Evolutionary conservation across 2,113 vertebrate genomes (phyloP), one percentile per base, ranked within the genome.

Genomic region (Rhizomys pruinosus): DNA sequence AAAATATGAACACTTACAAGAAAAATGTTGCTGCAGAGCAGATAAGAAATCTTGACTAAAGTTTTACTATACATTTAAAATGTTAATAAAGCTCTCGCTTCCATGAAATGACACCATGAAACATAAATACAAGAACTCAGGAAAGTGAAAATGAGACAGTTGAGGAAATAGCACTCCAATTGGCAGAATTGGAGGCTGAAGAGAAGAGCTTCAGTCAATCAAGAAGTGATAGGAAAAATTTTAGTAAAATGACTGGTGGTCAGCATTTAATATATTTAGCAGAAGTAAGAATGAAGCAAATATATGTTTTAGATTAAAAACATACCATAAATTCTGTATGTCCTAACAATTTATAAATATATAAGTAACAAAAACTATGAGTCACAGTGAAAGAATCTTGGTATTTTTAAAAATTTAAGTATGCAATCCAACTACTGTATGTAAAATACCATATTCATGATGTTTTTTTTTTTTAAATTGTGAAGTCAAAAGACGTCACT

Each of bases 41-140:
- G 39, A 66, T 68, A 86, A 39, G n/a, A 73, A 77, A 25, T 72
- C 92, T 44, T 73, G 23, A 80, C 44, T 84, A 34, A 93, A 59
- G 27, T 89, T 91, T 93, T 94, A 91, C 10, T 84, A 34, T 57
- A 17, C 32, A 69, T 57, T 87, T 84, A 76, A 93, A 85, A 66
- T 57, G 25, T 87, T 89, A 71, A 63, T 76, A 74, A 77, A 91
- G 5, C 39, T 91, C 39, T 68, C 55, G 20, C 3, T 84, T 84
- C 47, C 82, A 1, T 84, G 76, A 91, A 73, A 22, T 11, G 82
- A 73, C 74, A 68, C 23, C 15, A 64, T 57, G 47, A 91, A 19
- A 77, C 32, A 74, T 86, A 96, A 92, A 63, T 78, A 32, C 3
- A 34, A 78, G 63, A 86, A 92, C 5, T 82, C 39, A 92, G 29